Percentiles rank a stretch among this genome's conserved stretches.
These are phyloP conservation scores for Clinocottus analis DNA, from an alignment of 2,113 vertebrate species.

Conservation along the genomic window DNA sequence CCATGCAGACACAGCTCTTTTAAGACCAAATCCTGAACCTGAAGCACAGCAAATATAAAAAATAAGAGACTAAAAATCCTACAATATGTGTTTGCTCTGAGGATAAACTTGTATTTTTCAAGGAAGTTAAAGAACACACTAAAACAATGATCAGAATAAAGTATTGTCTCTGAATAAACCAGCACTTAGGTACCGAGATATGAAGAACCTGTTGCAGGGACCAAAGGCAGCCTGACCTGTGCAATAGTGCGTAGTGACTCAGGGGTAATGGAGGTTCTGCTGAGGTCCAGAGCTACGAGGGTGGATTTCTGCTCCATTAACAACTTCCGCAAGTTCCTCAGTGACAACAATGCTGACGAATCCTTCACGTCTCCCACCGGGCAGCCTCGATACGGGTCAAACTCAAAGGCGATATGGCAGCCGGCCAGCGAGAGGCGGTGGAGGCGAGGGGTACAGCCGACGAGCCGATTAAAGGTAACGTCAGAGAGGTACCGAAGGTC, in stretches of 20 bases:
- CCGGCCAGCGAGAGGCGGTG: conserved; percentile 83
- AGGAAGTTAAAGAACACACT: not conserved
- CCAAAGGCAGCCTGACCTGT: conserved; percentile 63
- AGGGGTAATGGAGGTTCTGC: conserved; percentile 84
- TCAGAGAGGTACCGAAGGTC: conserved; percentile 85
- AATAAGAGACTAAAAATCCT: not conserved
- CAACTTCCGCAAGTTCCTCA: conserved; percentile 83
- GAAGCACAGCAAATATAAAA: not conserved
- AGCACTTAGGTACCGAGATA: not conserved
- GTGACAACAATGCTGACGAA: conserved; percentile 83
- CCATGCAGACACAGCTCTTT: conserved; percentile 81
- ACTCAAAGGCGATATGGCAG: conserved; percentile 87
- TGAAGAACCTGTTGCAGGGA: conserved; percentile 16
- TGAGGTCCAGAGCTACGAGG: conserved; percentile 83
- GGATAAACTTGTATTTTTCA: not conserved
- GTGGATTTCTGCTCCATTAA: conserved; percentile 76
- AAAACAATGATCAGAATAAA: not conserved
- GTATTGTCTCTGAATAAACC: not conserved
- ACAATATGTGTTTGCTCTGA: not conserved
- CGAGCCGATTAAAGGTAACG: conserved; percentile 86
- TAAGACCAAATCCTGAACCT: conserved; percentile 80
- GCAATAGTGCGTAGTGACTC: conserved; percentile 82
- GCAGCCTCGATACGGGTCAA: conserved; percentile 77
- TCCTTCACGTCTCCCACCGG: conserved; percentile 64
- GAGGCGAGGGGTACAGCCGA: conserved; percentile 81